Base-by-base conservation (phyloP, 2,797 vertebrate species). In the Peromyscus aztecus region DNA sequence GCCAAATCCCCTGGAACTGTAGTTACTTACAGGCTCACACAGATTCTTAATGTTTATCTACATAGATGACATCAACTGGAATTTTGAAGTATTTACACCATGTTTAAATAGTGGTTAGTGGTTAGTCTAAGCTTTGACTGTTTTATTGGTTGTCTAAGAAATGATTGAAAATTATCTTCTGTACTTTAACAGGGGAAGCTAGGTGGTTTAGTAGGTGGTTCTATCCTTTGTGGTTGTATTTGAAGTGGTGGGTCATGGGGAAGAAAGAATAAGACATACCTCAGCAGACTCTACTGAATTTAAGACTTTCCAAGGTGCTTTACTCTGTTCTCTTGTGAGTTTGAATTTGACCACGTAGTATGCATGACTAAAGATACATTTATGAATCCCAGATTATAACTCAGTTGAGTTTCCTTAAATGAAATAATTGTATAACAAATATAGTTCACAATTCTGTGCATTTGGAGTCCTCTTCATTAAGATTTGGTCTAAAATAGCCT, bases 341-440 rank as follows among this genome's bases (percentile, higher is more conserved):
- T 77, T 86, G 29, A 85, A 84, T 82, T 75, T 81, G 61, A 69
- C 43, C 12, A 19, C n/a, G 34, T 37, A 57, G 75, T 31, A 16
- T 69, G 29, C 31, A 29, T 63, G 52, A 49, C 52, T 90, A 71
- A 92, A 82, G 61, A 82, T 21, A 95, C 46, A 84, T 94, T 90
- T 88, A 75, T n/a, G 69, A 81, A 90, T 59, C n/a, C 90, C 4
- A 81, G 34, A 78, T 95, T 94, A 37, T 81, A 82, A 57, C 59
- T 77, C 40, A 92, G 43, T 75, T 65, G 52, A 4, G 11, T 84
- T 95, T 92, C 7, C 46, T 95, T 94, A 82, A 95, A 90, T 67
- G 59, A 37, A n/a, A 31, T 87, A 3, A 13, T 49, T 88, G 37
- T 85, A 31, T 55, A 57, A n/a, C 65, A 75, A 85, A 75, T 29